Evolutionary conservation across 2,888 invertebrate species (phyloP), one percentile per base, ranked within the genome.

Genomic region (Lumbricus terrestris): DNA sequence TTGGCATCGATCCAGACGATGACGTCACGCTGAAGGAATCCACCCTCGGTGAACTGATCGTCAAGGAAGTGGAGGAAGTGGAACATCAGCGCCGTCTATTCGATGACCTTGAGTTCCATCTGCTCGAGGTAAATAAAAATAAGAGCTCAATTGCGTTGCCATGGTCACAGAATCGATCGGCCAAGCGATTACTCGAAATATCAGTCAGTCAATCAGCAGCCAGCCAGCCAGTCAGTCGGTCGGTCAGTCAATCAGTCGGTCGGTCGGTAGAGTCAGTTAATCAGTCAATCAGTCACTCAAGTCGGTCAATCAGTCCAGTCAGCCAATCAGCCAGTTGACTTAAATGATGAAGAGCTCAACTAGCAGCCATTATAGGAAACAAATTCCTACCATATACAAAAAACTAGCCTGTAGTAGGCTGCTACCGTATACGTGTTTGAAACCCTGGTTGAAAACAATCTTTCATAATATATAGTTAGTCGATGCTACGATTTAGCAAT

Each of bases 61-160:
- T 35, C 85, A 85, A 92, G 88, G 93, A 93, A 90, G 93, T 93
- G 90, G 94, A 94, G 90, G 89, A 92, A 54, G 90, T 93, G 33
- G 93, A 94, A 88, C 93, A 90, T 90, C 93, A 94, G 92, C 92
- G 94, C n/a, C 93, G 95, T 93, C 93, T 97, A 54, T 98, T 97
- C 94, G 98, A 98, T 95, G 98, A 98, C 94, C 95, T 98, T 89
- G 98, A 98, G 95, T 98, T 98, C 94, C 97, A 97, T 93, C 97
- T 98, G 95, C 96, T 98, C 92, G 98, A 98, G 95, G 98, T 94
- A 89, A 47, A 42, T n/a, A n/a, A n/a, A n/a, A n/a, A n/a, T n/a
- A n/a, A n/a, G 8, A n/a, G n/a, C n/a, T 69, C 69, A n/a, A 69
- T 69, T 69, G 8, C 29, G 13, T 8, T 8, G n/a, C 8, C n/a